Conservation (phyloP, 2,888 invertebrate genomes). For the Steinernema hermaphroditum region DNA sequence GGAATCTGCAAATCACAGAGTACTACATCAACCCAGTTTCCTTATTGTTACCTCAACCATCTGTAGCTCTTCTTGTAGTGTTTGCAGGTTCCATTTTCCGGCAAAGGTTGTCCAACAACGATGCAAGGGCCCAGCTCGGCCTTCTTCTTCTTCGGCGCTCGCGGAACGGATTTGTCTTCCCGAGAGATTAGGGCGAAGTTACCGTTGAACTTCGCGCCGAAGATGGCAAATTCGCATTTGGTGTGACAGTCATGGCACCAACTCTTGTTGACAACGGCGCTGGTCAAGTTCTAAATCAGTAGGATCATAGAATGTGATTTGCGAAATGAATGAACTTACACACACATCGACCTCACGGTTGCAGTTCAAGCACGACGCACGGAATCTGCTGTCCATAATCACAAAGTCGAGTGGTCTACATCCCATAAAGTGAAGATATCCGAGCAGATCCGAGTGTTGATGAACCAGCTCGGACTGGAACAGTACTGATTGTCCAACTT, state of each 20-base stretch:
- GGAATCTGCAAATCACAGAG: conserved; percentile 68
- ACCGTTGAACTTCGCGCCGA: conserved; percentile 53
- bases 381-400: conserved; percentile 11
- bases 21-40: neutral
- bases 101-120: conserved; percentile 68
- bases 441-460: neutral
- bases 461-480: conserved; percentile 13
- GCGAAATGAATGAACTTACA: conserved; percentile 8
- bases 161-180: conserved; percentile 27
- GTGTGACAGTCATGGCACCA: conserved; percentile 68
- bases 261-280: conserved; percentile 65
- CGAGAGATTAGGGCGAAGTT: conserved; percentile 31
- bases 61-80: conserved; percentile 70
- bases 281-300: conserved; percentile 64
- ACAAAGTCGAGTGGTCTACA: conserved; percentile 28
- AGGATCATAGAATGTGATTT: neutral
- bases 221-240: conserved; percentile 66
- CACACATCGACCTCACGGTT: conserved; percentile 13
- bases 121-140: conserved; percentile 67
- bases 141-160: conserved; percentile 35
- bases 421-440: neutral
- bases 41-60: conserved; percentile 68
- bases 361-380: conserved; percentile 32
- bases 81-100: conserved; percentile 68
- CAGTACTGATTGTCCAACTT: neutral